Conservation (phyloP, 2,888 invertebrate species). For the Halictus quadricinctus region DNA sequence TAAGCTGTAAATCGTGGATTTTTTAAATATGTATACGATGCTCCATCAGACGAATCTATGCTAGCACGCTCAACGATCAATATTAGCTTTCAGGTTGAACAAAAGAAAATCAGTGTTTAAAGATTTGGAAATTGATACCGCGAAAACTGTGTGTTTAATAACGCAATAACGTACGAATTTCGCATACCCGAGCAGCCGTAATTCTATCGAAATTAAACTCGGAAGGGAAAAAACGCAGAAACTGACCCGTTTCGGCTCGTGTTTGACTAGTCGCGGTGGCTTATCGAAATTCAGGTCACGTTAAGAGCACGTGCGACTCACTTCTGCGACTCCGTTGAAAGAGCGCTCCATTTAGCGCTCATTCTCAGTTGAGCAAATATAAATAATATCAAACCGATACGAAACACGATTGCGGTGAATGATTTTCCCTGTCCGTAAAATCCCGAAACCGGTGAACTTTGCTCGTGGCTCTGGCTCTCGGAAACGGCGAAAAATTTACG, state of each 20-base stretch:
- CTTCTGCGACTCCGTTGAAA: constrained; percentile 27
- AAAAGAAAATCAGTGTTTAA: neutral
- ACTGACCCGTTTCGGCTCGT: constrained; percentile 32
- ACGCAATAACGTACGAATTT: neutral
- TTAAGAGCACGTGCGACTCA: constrained; percentile 50
- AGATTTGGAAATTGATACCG: neutral
- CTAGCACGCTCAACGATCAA: neutral
- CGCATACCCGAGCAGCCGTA: neutral
- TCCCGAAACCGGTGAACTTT: neutral
- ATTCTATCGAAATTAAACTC: neutral
- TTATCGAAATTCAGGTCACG: constrained; percentile 59
- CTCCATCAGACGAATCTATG: neutral
- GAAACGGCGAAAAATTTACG: constrained; percentile 2
- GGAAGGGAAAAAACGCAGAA: neutral
- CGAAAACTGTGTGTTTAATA: neutral
- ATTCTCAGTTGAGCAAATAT: constrained; percentile 21
- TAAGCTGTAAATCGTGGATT: neutral
- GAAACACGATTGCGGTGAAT: neutral
- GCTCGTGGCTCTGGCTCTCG: neutral
- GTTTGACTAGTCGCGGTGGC: constrained; percentile 32
- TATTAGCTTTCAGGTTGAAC: neutral
- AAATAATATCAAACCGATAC: constrained; percentile 17
- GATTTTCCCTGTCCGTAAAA: neutral
- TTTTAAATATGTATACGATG: neutral
- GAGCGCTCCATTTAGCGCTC: constrained; percentile 26